Percentiles rank a stretch among this genome's conserved stretches.
Evolutionary conservation across 1,140 invertebrate species (phyloP).

Genomic region (Choristoneura fumiferana): DNA sequence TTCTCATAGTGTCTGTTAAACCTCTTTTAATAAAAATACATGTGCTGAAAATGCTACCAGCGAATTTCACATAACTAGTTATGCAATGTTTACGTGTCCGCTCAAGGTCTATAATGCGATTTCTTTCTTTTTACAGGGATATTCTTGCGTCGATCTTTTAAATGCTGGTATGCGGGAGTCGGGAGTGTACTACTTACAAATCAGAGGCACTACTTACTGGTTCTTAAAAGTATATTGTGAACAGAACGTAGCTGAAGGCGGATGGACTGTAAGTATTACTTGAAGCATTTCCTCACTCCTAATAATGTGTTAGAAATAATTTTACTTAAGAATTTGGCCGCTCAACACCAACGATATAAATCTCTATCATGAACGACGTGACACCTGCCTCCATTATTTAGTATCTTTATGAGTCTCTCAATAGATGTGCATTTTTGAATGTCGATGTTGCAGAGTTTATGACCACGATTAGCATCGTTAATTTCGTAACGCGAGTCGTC

Average conservation of each 20-base stretch:
- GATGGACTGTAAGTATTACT: constrained; percentile 91
- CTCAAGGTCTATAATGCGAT: constrained; percentile 1
- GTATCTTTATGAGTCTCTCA: background rate
- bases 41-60: no score
- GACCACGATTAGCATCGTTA: constrained; percentile 6
- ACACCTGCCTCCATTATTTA: constrained; percentile 11
- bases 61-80: no score
- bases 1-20: no score
- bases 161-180: constrained; percentile 91
- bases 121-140: constrained; percentile 81
- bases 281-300: no score
- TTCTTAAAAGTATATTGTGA: constrained; percentile 95
- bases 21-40: no score
- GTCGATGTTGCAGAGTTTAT: constrained; percentile 1
- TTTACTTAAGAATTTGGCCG: no score
- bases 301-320: no score
- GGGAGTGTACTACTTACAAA: constrained; percentile 93
- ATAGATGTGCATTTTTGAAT: background rate
- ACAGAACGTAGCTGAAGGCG: constrained; percentile 92
- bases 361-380: background rate
- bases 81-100: no score
- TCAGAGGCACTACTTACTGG: constrained; percentile 93
- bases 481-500: background rate
- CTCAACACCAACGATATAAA: no score
- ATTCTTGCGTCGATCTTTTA: constrained; percentile 90